Conservation (phyloP, 2,797 vertebrate species). For the Crax fasciolata region DNA sequence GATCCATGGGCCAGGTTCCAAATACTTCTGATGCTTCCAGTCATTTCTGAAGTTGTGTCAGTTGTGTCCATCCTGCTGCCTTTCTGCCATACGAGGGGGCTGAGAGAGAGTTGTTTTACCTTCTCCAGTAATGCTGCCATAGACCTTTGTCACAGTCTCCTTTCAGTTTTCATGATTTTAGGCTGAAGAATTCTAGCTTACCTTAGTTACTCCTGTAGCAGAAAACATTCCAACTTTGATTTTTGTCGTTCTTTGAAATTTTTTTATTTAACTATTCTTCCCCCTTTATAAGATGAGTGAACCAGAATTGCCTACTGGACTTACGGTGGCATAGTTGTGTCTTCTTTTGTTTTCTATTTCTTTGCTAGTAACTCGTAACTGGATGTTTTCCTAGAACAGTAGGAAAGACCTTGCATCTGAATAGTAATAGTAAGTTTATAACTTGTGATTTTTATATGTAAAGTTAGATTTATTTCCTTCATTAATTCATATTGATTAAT, state of each 20-base stretch:
- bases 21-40: background rate
- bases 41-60: background rate
- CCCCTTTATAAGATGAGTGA: background rate
- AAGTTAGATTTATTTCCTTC: background rate
- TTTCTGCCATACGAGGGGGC: background rate
- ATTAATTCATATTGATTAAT: background rate
- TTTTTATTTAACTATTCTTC: background rate
- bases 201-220: background rate
- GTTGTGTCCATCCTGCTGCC: background rate
- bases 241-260: background rate
- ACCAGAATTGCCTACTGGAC: background rate
- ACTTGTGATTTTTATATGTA: background rate
- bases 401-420: background rate
- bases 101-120: background rate
- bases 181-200: background rate
- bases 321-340: background rate
- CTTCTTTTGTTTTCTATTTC: background rate
- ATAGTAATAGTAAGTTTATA: background rate
- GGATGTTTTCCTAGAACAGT: background rate
- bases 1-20: fast-evolving
- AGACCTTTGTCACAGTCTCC: background rate
- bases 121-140: background rate
- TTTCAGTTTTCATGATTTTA: background rate
- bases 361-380: background rate
- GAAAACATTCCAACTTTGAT: background rate